These are phyloP conservation scores for Peribatodes rhomboidaria DNA, from an alignment of 2,888 invertebrate genomes.

Conservation along the genomic window DNA sequence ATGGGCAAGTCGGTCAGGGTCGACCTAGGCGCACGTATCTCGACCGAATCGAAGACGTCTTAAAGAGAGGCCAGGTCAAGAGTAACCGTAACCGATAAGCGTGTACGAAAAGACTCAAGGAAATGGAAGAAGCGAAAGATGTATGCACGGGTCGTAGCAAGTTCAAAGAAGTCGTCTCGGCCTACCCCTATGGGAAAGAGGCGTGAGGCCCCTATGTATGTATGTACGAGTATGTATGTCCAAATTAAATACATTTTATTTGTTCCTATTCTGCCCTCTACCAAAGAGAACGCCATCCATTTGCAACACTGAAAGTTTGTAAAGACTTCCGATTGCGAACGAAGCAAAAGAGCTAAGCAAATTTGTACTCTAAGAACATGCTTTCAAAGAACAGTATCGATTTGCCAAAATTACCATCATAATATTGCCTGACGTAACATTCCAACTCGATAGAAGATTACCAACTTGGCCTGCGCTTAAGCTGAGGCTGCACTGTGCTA, in stretches of 20 bases:
- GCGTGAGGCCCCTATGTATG: no score
- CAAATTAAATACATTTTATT: background rate
- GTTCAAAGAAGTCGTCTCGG: no score
- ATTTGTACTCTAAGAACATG: background rate
- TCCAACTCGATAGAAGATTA: slow-evolving; percentile 14
- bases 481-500: background rate
- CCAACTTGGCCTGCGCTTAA: background rate
- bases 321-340: background rate
- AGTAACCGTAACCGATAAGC: no score
- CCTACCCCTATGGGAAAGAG: no score
- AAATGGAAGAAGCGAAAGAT: no score
- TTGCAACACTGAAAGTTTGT: background rate
- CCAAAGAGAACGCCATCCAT: background rate
- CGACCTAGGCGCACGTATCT: no score
- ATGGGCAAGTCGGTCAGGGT: no score
- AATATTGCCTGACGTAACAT: slow-evolving; percentile 1
- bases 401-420: slow-evolving; percentile 1
- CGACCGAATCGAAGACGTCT: no score
- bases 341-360: background rate
- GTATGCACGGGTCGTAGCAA: no score
- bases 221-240: no score
- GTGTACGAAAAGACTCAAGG: no score
- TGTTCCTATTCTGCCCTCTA: background rate
- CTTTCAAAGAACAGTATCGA: slow-evolving; percentile 5
- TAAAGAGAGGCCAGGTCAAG: no score